Percentiles rank a stretch among this genome's conserved stretches.
phyloP scores from a whole-genome alignment of 2,113 vertebrate genomes.

The Eubucco bourcierii region DNA sequence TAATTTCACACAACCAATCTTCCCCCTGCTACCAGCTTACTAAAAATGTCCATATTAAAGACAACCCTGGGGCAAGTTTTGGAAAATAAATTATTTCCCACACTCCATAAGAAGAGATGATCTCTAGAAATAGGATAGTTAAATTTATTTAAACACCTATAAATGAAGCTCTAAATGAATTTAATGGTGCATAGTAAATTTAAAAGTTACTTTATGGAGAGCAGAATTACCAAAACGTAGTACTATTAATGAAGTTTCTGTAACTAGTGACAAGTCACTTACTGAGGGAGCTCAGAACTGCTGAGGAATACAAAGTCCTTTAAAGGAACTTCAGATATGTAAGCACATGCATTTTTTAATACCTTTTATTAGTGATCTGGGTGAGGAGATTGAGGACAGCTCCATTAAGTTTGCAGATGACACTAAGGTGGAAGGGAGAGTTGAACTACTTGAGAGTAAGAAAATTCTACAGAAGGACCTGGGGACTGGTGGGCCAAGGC shows the following conservation, averaged over 20 bases:
- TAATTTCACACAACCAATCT: conserved; percentile 25
- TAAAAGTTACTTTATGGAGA: conserved; percentile 56
- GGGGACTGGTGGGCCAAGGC: too few relatives aligned
- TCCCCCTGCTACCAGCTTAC: conserved; percentile 28
- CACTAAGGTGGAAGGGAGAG: too few relatives aligned
- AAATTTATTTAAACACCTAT: conserved; percentile 65
- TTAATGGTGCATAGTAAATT: conserved; percentile 56
- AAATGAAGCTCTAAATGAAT: conserved; percentile 53
- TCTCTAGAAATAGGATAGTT: conserved; percentile 16
- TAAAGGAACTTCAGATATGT: background rate
- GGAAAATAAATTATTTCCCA: conserved; percentile 21
- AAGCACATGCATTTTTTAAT: background rate
- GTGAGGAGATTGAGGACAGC: too few relatives aligned
- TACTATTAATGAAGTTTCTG: conserved; percentile 21
- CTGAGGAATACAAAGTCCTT: background rate
- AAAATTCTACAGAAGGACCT: too few relatives aligned
- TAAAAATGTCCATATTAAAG: conserved; percentile 55
- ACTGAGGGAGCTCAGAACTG: background rate
- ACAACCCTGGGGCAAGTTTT: conserved; percentile 45
- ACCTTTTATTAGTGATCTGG: too few relatives aligned
- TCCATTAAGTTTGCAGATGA: too few relatives aligned
- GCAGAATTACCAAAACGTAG: conserved; percentile 29
- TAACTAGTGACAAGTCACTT: background rate
- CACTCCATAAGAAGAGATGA: background rate
- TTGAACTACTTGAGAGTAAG: too few relatives aligned